Base-by-base conservation (phyloP, 2,888 invertebrate species). In the Watsonalla cultraria region DNA sequence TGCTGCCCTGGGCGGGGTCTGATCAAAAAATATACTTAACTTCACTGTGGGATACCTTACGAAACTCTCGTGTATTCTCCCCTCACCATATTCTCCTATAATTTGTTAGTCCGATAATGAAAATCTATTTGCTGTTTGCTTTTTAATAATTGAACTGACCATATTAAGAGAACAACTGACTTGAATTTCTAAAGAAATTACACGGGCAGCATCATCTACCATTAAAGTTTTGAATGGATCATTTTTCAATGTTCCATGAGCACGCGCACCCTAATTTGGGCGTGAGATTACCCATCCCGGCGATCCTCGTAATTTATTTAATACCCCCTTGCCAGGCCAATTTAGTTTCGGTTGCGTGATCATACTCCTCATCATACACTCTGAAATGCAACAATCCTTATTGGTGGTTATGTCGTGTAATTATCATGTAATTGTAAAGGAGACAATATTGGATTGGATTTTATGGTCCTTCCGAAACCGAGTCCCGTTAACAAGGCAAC, bases 281-380 rank as follows among this genome's bases (percentile, higher is more conserved):
- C 52, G 39, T 61, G 63, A 73, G 68, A 74, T 78, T 72, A 72
- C 65, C 65, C 62, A 71, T 68, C 64, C 65, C 64, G 58, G 76
- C 78, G 80, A 81, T 82, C 80, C 73, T 74, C 71, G 76, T 82
- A 79, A 81, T 81, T 76, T 74, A 67, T 45, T 51, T 58, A 51
- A 51, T 56, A 60, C 59, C 57, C 60, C 52, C 48, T 53, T 52
- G 53, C 49, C 46, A n/a, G 14, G 33, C 13, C 39, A 7, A 8
- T 46, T 42, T 42, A 42, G 11, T 42, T 42, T 42, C 9, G 11
- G 11, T 11, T 11, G 42, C 42, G 42, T 42, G 37, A 37, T 37
- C 7, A 37, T 37, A 37, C 37, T 37, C 9, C 11, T 11, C 8
- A 42, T 11, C 8, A 11, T 42, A 11, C 42, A 24, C 9, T 11